These are phyloP conservation scores for Ectropis grisescens DNA, from an alignment of 1,140 invertebrate genomes.

Conservation along the genomic window DNA sequence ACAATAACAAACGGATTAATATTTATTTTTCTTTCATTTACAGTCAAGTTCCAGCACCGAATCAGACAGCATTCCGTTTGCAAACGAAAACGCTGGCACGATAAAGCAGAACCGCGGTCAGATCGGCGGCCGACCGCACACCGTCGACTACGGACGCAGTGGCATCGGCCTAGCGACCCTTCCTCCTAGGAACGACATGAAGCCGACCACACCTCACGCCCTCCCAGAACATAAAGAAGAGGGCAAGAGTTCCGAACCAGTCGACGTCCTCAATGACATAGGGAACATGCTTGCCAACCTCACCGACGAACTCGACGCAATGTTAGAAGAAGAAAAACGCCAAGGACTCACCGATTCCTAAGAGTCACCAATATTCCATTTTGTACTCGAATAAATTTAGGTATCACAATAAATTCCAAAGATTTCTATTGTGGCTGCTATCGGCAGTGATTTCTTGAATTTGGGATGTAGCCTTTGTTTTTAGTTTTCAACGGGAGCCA, in stretches of 20 bases:
- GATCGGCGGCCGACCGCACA: constrained; percentile 60
- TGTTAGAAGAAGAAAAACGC: constrained; percentile 92
- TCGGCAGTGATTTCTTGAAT: constrained; percentile 24
- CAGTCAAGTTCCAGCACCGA: constrained; percentile 96
- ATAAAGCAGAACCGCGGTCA: constrained; percentile 81
- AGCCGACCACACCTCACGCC: constrained; percentile 43
- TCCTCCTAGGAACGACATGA: constrained; percentile 51
- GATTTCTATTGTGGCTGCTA: constrained; percentile 20
- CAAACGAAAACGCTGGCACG: constrained; percentile 98
- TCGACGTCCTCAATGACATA: constrained; percentile 95
- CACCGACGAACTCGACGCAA: constrained; percentile 93
- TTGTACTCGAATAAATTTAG: constrained; percentile 34
- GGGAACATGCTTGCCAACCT: constrained; percentile 96
- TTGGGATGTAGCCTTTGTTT: too few relatives aligned
- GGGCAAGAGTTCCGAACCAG: constrained; percentile 74
- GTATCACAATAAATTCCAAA: constrained; percentile 41
- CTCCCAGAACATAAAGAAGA: constrained; percentile 43
- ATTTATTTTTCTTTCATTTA: constrained; percentile 41
- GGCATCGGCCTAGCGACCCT: constrained; percentile 35
- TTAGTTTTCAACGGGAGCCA: background rate
- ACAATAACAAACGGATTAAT: too few relatives aligned
- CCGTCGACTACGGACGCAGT: constrained; percentile 52
- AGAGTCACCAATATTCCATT: constrained; percentile 16
- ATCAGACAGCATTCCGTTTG: constrained; percentile 97
- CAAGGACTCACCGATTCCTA: constrained; percentile 78